phyloP scores from a whole-genome alignment of 2,113 vertebrate genomes.

The Epinephelus fuscoguttatus region DNA sequence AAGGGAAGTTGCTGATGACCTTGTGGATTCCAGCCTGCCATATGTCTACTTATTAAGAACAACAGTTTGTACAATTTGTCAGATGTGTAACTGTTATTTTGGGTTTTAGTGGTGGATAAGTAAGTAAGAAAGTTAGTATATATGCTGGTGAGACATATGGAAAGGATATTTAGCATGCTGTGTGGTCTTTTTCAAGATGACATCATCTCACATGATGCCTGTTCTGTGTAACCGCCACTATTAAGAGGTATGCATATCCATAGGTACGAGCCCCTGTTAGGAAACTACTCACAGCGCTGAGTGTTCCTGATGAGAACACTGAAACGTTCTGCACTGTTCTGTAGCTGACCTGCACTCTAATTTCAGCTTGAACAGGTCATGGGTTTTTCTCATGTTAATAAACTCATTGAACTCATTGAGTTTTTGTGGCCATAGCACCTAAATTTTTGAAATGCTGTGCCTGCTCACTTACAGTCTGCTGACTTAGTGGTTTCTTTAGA shows the following conservation, averaged over 20 bases:
- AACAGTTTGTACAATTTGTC: background rate
- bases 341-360: background rate
- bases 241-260: too few species aligned
- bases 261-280: too few species aligned
- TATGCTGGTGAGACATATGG: background rate
- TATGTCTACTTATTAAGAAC: background rate
- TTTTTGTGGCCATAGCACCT: too few species aligned
- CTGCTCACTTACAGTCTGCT: too few species aligned
- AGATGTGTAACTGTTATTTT: background rate
- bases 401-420: background rate
- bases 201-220: background rate
- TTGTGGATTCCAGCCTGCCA: background rate
- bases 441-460: too few species aligned
- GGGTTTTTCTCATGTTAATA: background rate
- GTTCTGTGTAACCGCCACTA: background rate
- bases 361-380: background rate
- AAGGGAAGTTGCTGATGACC: conserved; percentile 16
- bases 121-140: background rate
- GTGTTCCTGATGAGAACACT: too few species aligned
- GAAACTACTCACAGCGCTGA: too few species aligned
- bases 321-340: background rate
- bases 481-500: too few species aligned
- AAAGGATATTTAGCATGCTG: background rate
- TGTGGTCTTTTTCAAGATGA: background rate
- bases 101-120: background rate